Evolutionary conservation across 2,888 invertebrate species (phyloP).

Genomic region (Apamea epomidion): DNA sequence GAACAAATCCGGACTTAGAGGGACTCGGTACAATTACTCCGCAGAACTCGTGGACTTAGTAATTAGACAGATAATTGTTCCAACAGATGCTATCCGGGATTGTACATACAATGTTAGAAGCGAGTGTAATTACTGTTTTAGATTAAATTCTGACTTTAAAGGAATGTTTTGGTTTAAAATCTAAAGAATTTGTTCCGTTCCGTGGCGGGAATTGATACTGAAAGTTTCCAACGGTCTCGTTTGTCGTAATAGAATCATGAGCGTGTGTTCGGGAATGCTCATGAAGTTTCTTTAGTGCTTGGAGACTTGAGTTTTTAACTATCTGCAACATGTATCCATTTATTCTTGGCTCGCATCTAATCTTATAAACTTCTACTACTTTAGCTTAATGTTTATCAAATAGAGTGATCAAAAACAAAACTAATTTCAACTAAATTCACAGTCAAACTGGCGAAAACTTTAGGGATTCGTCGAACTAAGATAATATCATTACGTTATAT

Average conservation of each 20-base stretch:
- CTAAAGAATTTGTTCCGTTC: conserved; percentile 54
- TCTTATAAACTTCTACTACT: not conserved
- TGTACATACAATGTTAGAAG: conserved; percentile 61
- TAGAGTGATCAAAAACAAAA: conserved; percentile 38
- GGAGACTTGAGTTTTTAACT: conserved; percentile 20
- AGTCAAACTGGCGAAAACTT: conserved; percentile 50
- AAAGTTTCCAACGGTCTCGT: conserved; percentile 31
- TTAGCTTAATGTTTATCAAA: conserved; percentile 9
- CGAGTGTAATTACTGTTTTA: conserved; percentile 59
- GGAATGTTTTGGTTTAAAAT: conserved; percentile 63
- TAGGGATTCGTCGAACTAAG: conserved; percentile 43
- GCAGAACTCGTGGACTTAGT: conserved; percentile 50
- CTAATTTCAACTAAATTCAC: conserved; percentile 41
- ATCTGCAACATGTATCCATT: conserved; percentile 2
- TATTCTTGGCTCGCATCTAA: not conserved
- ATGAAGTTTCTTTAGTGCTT: conserved; percentile 6
- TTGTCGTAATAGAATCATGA: conserved; percentile 45
- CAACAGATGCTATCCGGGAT: conserved; percentile 58
- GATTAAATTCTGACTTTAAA: conserved; percentile 62
- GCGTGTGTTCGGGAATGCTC: conserved; percentile 19
- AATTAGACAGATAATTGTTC: conserved; percentile 65
- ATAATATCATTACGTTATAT: conserved; percentile 63
- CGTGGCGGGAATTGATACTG: conserved; percentile 38
- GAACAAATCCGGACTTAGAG: conserved; percentile 56
- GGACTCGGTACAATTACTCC: conserved; percentile 57